Percentiles rank a stretch among this genome's conserved stretches.
phyloP scores from a whole-genome alignment of 1,140 invertebrate genomes.

The Subanguina moxae region DNA sequence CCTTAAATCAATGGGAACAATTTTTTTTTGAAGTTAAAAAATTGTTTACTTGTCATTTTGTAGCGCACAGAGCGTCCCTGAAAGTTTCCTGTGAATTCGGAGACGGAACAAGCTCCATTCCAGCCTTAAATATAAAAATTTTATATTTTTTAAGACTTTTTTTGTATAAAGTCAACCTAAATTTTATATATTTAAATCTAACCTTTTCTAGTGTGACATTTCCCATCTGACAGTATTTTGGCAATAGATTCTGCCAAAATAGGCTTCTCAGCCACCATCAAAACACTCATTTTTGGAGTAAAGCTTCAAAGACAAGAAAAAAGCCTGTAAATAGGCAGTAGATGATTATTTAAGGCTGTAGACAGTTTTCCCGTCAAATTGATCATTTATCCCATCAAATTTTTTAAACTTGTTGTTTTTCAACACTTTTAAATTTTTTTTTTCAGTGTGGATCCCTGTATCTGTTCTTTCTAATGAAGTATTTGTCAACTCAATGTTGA shows the following conservation, averaged over 20 bases:
- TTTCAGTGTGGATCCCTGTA: no score
- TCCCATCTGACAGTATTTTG: constrained; percentile 84
- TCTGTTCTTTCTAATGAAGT: no score
- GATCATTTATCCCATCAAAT: no score
- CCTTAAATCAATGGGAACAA: constrained; percentile 61
- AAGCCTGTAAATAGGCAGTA: no score
- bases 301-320: neutral
- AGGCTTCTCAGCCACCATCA: constrained; percentile 99
- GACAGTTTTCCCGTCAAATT: no score
- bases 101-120: constrained; percentile 83
- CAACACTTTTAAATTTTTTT: no score
- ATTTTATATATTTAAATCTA: constrained; percentile 58
- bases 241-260: constrained; percentile 89
- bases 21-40: no score
- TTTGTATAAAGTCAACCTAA: neutral
- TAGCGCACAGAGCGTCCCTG: constrained; percentile 64
- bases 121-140: constrained; percentile 68
- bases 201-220: constrained; percentile 79
- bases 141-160: constrained; percentile 11
- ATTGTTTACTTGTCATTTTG: constrained; percentile 72
- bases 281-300: constrained; percentile 68
- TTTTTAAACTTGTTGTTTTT: no score
- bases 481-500: no score
- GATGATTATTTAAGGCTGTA: no score
- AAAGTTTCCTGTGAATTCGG: constrained; percentile 85